These are phyloP conservation scores for Amblyjoppa fuscipennis DNA, from an alignment of 2,888 invertebrate genomes.

Conservation along the genomic window DNA sequence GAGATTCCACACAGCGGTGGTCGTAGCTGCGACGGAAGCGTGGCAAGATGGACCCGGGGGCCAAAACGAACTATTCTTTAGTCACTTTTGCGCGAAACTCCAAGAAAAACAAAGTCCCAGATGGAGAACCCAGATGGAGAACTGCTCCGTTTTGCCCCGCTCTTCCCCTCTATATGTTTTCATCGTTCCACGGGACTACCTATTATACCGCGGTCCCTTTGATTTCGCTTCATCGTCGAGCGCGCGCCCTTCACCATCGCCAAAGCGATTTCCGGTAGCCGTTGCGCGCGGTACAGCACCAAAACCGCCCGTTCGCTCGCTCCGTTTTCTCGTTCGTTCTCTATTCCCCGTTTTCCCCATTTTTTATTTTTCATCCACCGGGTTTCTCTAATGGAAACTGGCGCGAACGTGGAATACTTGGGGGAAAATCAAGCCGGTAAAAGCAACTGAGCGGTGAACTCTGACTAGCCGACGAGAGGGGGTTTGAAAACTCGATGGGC, in stretches of 20 bases:
- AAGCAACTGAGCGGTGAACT: constrained; percentile 44
- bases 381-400: constrained; percentile 29
- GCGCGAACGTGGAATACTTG: constrained; percentile 37
- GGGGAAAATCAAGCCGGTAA: constrained; percentile 55
- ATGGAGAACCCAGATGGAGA: too few species aligned
- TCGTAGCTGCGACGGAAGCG: neutral
- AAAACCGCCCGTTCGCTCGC: constrained; percentile 4
- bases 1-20: neutral
- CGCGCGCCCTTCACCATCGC: constrained; percentile 6
- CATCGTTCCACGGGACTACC: neutral
- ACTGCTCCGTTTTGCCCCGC: too few species aligned
- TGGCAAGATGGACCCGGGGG: too few species aligned
- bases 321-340: constrained; percentile 62
- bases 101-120: too few species aligned
- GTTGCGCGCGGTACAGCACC: neutral
- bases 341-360: constrained; percentile 43
- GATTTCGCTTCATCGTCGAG: constrained; percentile 19
- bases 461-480: constrained; percentile 8
- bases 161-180: neutral
- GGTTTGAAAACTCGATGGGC: constrained; percentile 16
- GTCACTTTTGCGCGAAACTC: too few species aligned
- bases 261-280: constrained; percentile 30
- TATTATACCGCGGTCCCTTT: constrained; percentile 26
- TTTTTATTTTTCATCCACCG: constrained; percentile 40
- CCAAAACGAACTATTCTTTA: too few species aligned